Evolutionary conservation across 1,140 invertebrate genomes (phyloP), one percentile per base, ranked within the genome.

Genomic region (Ostrea edulis): DNA sequence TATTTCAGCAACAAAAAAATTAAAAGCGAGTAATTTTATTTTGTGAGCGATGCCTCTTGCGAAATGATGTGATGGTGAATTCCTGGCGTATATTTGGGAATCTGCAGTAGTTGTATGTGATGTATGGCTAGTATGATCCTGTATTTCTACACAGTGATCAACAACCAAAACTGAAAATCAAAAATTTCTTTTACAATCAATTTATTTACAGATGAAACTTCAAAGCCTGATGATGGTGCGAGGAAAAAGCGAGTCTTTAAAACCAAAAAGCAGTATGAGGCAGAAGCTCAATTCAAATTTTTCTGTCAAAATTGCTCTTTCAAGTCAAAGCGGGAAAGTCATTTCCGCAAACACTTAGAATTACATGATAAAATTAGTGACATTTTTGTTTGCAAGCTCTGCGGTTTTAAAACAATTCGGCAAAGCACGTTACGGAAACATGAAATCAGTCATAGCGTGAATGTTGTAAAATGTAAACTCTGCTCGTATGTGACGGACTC

Each of bases 261-360:
- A 82, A 82, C 68, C 5, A 90, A 89, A 55, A 94, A 93, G 65
- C 90, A 93, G 62, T 93, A 93, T 44, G 93, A 94, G 85, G 71
- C 86, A 22, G 54, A 89, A 14, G 88, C 91, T 9, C 92, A 92
- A 8, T 95, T 93, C 87, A 95, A 95, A 87, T 94, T 93, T 87
- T 94, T 93, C 81, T 95, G 95, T 88, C 88, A 92, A 9, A 85
- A 92, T 17, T 95, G 95, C 90, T 95, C 95, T 2, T 95, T 95
- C 86, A 95, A 95, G 86, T 93, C 93, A 17, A 95, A 94, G 81
- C 90, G 95, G 20, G 92, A 92, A 58, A 95, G 94, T 90, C 95
- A 95, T 88, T 94, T 92, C 58, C 22, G 71, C 7, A 94, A 93
- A 83, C 95, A 95, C 90, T 89, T 93, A 84, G 89, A 89, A 44